Base-by-base conservation (phyloP, 2,888 invertebrate genomes). In the Drosophila tripunctata region DNA sequence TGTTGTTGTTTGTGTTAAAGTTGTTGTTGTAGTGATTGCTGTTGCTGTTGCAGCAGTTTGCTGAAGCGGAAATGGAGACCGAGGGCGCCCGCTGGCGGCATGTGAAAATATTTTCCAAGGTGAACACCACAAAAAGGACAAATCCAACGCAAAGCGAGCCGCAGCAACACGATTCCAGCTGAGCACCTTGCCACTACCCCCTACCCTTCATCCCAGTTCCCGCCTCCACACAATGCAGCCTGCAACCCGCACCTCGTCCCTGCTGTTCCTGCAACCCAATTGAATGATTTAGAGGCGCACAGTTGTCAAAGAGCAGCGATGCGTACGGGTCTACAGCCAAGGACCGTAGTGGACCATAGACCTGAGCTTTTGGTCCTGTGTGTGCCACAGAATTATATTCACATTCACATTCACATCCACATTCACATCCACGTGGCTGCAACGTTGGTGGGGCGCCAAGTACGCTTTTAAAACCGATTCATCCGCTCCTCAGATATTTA, bases 261-360 rank as follows among this genome's bases (percentile, higher is more conserved):
- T 21, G n/a, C n/a, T n/a, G n/a, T 14, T 33, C 57, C 17, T 35
- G 63, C 35, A 65, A 38, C 52, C 64, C 73, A 83, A 83, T 76
- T 86, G 88, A 85, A 85, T 85, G 84, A 85, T 85, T 85, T 85
- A 85, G 78, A 72, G 63, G 62, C 76, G 81, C 78, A 72, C 72
- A 87, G 76, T 79, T 81, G 76, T 87, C 88, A 78, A 76, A 82
- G 86, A 75, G 80, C 83, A 85, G 76, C 78, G 88, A 88, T 82
- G 87, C 88, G 88, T 87, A 63, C 43, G 71, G 69, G 44, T 71
- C 78, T 58, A 52, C 73, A 71, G 62, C 52, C 51, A 35, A 36
- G 48, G 36, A 48, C 48, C 30, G 27, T 36, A 10, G 4, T 10
- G 17, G 31, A 33, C 31, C 5, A 3, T 55, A 72, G 55, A 41